Evolutionary conservation across 92 coral and sea anemone genomes (phyloP).

Genomic region (Palythoa caribaeorum): DNA sequence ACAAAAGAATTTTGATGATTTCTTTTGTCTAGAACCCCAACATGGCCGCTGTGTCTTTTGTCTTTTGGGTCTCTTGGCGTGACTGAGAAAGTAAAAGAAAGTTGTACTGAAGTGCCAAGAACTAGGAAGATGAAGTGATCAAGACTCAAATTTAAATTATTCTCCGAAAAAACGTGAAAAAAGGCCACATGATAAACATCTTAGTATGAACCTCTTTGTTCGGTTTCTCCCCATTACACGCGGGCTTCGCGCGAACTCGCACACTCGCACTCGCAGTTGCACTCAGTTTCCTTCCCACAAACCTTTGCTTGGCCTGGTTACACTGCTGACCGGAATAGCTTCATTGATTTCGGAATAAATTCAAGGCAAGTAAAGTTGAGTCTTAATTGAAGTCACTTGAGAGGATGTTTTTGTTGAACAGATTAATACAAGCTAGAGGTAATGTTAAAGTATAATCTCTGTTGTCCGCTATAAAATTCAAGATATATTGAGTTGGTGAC

Average conservation of each 20-base stretch:
- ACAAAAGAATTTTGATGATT: too few species aligned
- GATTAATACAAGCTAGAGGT: neutral
- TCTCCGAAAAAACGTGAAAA: too few species aligned
- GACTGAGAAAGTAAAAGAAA: too few species aligned
- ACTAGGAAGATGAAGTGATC: too few species aligned
- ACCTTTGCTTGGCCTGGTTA: conserved; percentile 43
- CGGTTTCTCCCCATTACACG: neutral
- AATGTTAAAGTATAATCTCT: neutral
- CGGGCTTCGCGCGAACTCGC: neutral
- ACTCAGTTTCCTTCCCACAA: conserved; percentile 21
- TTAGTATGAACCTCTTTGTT: too few species aligned
- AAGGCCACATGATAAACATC: too few species aligned
- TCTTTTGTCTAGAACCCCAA: too few species aligned
- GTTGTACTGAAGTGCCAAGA: too few species aligned
- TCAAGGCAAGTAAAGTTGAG: neutral
- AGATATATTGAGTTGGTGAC: neutral
- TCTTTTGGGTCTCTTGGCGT: too few species aligned
- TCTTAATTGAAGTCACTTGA: neutral
- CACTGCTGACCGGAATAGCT: neutral
- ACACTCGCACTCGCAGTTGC: neutral
- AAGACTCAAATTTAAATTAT: too few species aligned
- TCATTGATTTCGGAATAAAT: conserved; percentile 14
- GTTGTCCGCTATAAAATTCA: neutral
- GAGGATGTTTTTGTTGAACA: neutral
- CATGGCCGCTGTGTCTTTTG: too few species aligned